These are phyloP conservation scores for Labeo catla DNA, from an alignment of 2,113 vertebrate genomes.

Conservation along the genomic window DNA sequence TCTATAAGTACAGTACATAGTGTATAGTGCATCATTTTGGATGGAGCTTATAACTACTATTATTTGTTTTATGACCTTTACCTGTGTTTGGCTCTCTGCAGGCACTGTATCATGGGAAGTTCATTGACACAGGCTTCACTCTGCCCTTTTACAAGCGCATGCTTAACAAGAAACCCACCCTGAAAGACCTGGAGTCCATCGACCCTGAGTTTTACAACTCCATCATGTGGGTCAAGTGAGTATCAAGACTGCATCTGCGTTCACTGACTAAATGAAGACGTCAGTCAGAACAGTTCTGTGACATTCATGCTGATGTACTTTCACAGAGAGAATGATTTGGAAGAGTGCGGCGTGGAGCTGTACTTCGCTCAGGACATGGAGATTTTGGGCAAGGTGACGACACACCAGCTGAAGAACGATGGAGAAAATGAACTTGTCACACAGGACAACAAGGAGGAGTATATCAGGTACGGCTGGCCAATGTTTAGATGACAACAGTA, in stretches of 20 bases:
- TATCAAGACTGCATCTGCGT: slow-evolving; percentile 43
- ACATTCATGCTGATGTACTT: not conserved
- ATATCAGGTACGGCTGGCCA: slow-evolving; percentile 83
- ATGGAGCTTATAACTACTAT: not conserved
- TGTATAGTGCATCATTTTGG: too few relatives aligned
- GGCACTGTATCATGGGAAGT: slow-evolving; percentile 97
- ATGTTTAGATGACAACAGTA: not conserved
- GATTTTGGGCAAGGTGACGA: slow-evolving; percentile 95
- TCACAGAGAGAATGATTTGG: slow-evolving; percentile 90
- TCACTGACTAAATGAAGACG: not conserved
- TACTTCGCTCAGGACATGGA: slow-evolving; percentile 99
- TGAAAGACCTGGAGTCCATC: slow-evolving; percentile 98
- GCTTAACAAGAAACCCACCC: slow-evolving; percentile 95
- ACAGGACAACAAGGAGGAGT: slow-evolving; percentile 97
- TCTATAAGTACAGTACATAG: too few relatives aligned
- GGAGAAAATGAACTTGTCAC: slow-evolving; percentile 93
- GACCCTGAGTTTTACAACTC: slow-evolving; percentile 99
- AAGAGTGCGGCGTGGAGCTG: slow-evolving; percentile 94
- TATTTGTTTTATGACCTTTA: not conserved
- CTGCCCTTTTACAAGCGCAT: slow-evolving; percentile 98
- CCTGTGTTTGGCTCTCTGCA: slow-evolving; percentile 59
- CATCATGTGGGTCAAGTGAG: slow-evolving; percentile 98
- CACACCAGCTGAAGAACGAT: slow-evolving; percentile 92
- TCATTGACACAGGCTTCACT: slow-evolving; percentile 97
- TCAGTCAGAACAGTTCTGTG: not conserved